Evolutionary conservation across 2,797 vertebrate genomes (phyloP).

Genomic region (Chelmon rostratus): DNA sequence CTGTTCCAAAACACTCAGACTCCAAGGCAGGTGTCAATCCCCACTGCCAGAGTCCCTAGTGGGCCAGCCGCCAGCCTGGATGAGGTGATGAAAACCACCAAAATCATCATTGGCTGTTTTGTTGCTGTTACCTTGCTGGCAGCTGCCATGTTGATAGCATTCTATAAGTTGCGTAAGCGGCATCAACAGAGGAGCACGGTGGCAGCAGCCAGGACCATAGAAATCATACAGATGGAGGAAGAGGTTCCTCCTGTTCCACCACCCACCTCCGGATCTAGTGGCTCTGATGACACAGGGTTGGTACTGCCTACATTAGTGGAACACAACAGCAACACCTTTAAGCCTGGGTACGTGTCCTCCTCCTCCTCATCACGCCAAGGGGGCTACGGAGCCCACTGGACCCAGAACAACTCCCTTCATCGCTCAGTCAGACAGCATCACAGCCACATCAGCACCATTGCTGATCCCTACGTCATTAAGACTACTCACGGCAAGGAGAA

Average conservation of each 20-base stretch:
- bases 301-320: constrained; percentile 92
- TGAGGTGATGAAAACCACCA: constrained; percentile 99
- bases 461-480: constrained; percentile 94
- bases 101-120: constrained; percentile 99
- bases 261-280: constrained; percentile 84
- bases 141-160: constrained; percentile 96
- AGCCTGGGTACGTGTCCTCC: constrained; percentile 83
- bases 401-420: constrained; percentile 96
- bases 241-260: constrained; percentile 90
- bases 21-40: constrained; percentile 90
- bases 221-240: constrained; percentile 97
- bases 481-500: constrained; percentile 97
- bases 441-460: constrained; percentile 89
- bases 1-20: constrained; percentile 93
- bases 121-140: constrained; percentile 97
- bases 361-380: constrained; percentile 84
- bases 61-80: constrained; percentile 93
- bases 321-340: constrained; percentile 97
- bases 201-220: constrained; percentile 92
- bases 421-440: constrained; percentile 90
- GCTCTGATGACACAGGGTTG: constrained; percentile 91
- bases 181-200: constrained; percentile 97
- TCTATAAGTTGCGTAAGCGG: constrained; percentile 98
- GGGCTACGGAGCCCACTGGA: constrained; percentile 94
- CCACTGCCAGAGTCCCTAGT: constrained; percentile 88